Conservation (phyloP, 1,140 invertebrate genomes). For the Agrilus planipennis region DNA sequence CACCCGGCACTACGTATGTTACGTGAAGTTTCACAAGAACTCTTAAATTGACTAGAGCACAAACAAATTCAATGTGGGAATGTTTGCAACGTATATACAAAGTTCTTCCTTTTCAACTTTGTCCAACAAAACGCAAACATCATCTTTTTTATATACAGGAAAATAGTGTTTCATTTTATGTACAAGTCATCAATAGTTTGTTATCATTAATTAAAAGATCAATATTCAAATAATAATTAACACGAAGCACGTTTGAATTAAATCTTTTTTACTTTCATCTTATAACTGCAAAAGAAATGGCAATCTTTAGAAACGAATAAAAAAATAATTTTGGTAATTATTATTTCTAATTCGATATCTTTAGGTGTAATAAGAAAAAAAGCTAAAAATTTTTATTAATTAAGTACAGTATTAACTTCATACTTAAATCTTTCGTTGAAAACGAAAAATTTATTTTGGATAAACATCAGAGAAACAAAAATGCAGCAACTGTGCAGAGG, state of each 20-base stretch:
- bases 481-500: too few species aligned
- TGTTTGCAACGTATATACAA: slow-evolving; percentile 17
- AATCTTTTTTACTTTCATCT: slow-evolving; percentile 4
- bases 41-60: slow-evolving; percentile 17
- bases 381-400: too few species aligned
- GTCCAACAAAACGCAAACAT: slow-evolving; percentile 4
- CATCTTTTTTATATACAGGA: slow-evolving; percentile 4
- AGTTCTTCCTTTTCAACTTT: slow-evolving; percentile 5
- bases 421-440: too few species aligned
- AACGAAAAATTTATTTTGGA: too few species aligned
- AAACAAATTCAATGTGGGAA: slow-evolving; percentile 14
- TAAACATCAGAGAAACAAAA: too few species aligned
- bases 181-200: slow-evolving; percentile 10
- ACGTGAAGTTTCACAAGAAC: slow-evolving; percentile 2
- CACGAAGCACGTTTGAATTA: slow-evolving; percentile 1
- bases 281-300: too few species aligned
- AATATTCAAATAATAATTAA: slow-evolving; percentile 4
- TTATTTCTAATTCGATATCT: too few species aligned
- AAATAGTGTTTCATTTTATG: slow-evolving; percentile 13
- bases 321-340: too few species aligned
- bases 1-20: slow-evolving; percentile 4
- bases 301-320: too few species aligned
- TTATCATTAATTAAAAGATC: slow-evolving; percentile 9
- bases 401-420: too few species aligned
- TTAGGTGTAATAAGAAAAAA: too few species aligned